A percentile compares a stretch with the other conserved stretches of the same genome.
Evolutionary conservation across 1,140 invertebrate species (phyloP).

Genomic region (Sipha flava): DNA sequence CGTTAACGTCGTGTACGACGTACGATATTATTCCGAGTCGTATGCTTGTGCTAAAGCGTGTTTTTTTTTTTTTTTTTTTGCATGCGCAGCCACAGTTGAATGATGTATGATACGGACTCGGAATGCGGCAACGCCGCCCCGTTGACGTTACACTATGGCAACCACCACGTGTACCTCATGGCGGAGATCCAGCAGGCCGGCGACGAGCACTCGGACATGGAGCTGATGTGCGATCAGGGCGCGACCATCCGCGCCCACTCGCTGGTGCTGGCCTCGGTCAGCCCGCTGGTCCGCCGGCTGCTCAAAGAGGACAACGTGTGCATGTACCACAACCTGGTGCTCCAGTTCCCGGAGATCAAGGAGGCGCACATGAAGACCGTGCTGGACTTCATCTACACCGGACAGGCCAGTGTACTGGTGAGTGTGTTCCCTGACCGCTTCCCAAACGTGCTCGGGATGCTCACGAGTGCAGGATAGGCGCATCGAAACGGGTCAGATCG

Average conservation of each 20-base stretch:
- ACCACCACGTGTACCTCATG: conserved; percentile 78
- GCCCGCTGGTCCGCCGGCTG: conserved; percentile 65
- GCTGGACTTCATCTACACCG: conserved; percentile 73
- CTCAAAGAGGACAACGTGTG: conserved; percentile 54
- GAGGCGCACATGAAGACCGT: conserved; percentile 65
- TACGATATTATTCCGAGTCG: too few species aligned
- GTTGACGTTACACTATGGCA: conserved; percentile 79
- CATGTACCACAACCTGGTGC: conserved; percentile 56
- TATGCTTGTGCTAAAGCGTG: too few species aligned
- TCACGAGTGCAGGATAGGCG: too few species aligned
- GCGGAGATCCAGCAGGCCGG: conserved; percentile 72
- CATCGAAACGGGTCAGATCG: too few species aligned
- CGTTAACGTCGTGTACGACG: too few species aligned
- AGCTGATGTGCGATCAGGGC: conserved; percentile 59
- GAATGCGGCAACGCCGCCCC: conserved; percentile 49
- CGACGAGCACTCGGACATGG: conserved; percentile 70
- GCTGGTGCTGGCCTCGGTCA: conserved; percentile 71
- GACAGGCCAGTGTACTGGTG: conserved; percentile 71
- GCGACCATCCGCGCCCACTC: conserved; percentile 45
- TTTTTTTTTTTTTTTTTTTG: too few species aligned
- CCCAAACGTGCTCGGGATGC: too few species aligned
- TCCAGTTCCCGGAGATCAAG: conserved; percentile 67
- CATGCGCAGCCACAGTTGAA: neutral
- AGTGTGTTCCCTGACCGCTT: too few species aligned
- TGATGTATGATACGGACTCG: conserved; percentile 31